Percentiles rank a stretch among this genome's conserved stretches.
phyloP scores from a whole-genome alignment of 2,797 vertebrate genomes.

The Harpagifer antarcticus region DNA sequence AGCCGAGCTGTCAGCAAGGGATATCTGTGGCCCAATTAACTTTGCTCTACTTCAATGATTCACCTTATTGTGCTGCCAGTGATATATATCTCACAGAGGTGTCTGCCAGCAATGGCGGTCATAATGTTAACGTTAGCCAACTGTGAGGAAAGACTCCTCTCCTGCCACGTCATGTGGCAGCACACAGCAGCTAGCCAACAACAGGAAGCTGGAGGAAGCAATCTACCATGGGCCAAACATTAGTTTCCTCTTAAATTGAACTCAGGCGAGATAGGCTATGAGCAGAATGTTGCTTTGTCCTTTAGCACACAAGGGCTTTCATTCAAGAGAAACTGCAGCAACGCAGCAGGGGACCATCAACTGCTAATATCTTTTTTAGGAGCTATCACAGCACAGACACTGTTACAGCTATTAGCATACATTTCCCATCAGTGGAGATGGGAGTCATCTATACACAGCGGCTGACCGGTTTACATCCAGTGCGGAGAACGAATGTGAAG shows the following conservation, averaged over 20 bases:
- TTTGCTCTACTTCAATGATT: slow-evolving; percentile 26
- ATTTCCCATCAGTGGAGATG: slow-evolving; percentile 34
- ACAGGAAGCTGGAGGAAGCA: slow-evolving; percentile 17
- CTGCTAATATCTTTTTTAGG: slow-evolving; percentile 37
- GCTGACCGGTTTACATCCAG: slow-evolving; percentile 44
- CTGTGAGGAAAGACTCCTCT: slow-evolving; percentile 6
- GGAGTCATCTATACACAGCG: slow-evolving; percentile 28
- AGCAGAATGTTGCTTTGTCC: slow-evolving; percentile 29
- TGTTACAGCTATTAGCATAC: slow-evolving; percentile 33
- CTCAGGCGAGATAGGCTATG: slow-evolving; percentile 4
- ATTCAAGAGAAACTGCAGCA: slow-evolving; percentile 34
- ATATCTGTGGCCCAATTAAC: neutral
- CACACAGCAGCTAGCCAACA: neutral
- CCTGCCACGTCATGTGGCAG: slow-evolving; percentile 27
- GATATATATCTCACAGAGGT: slow-evolving; percentile 21
- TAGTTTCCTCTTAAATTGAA: slow-evolving; percentile 53
- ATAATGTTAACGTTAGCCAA: slow-evolving; percentile 12
- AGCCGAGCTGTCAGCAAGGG: neutral
- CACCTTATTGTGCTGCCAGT: slow-evolving; percentile 19
- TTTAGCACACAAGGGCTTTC: slow-evolving; percentile 33
- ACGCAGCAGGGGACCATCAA: slow-evolving; percentile 27
- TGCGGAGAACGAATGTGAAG: slow-evolving; percentile 38
- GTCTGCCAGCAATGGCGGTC: neutral
- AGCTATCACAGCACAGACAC: slow-evolving; percentile 32
- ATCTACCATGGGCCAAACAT: slow-evolving; percentile 31